phyloP scores from a whole-genome alignment of 2,113 vertebrate genomes.

The Aspidoscelis tigris region DNA sequence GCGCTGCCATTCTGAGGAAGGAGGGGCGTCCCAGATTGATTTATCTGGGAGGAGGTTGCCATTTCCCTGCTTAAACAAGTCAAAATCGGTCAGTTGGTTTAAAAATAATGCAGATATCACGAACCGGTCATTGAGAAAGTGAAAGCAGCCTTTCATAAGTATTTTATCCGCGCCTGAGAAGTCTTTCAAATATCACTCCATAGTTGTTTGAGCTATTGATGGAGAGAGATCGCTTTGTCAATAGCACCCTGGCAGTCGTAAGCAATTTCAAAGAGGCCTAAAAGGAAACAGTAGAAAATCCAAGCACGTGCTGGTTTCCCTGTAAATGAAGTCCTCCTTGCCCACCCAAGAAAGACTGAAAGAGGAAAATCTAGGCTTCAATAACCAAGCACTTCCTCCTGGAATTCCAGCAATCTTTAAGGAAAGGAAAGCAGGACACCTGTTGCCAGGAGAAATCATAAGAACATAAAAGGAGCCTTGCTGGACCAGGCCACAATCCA shows the following conservation, averaged over 20 bases:
- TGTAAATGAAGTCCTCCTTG: background rate
- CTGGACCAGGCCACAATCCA: too few relatives aligned
- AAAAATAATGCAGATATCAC: background rate
- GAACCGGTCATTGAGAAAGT: slow-evolving; percentile 9
- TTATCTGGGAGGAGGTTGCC: background rate
- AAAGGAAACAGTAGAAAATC: background rate
- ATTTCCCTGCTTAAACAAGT: slow-evolving; percentile 8
- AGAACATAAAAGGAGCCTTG: too few relatives aligned
- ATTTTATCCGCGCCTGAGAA: slow-evolving; percentile 50
- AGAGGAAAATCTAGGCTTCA: background rate
- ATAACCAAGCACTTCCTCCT: background rate
- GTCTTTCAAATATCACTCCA: slow-evolving; percentile 49
- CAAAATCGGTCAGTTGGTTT: background rate
- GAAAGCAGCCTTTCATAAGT: slow-evolving; percentile 18
- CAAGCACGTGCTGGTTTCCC: background rate
- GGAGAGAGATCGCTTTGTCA: slow-evolving; percentile 21
- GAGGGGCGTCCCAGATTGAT: background rate
- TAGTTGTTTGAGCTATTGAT: slow-evolving; percentile 50
- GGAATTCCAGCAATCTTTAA: background rate
- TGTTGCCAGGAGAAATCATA: slow-evolving; percentile 10
- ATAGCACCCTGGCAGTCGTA: background rate
- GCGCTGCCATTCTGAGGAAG: background rate
- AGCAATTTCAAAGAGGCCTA: background rate
- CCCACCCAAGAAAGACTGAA: background rate
- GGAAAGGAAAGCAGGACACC: slow-evolving; percentile 2